Percentiles rank a stretch among this genome's conserved stretches.
Evolutionary conservation across 2,797 vertebrate genomes (phyloP).

Genomic region (Nannoperca australis): DNA sequence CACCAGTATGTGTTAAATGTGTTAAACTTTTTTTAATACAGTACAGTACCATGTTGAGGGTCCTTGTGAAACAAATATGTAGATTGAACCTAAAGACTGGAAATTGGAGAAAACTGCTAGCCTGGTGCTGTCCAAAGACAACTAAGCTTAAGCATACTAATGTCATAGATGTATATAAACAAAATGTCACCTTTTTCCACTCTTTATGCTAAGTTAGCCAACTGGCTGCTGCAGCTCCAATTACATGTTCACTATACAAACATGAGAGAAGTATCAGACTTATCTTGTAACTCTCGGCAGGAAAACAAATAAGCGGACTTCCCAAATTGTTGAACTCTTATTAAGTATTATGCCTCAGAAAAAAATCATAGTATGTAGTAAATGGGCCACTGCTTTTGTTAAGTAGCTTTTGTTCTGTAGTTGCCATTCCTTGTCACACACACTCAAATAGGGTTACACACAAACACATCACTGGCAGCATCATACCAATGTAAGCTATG

Average conservation of each 20-base stretch:
- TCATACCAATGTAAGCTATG: slow-evolving; percentile 30
- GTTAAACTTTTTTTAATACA: not conserved
- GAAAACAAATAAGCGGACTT: not conserved
- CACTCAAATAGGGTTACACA: slow-evolving; percentile 5
- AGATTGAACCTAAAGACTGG: too few species aligned
- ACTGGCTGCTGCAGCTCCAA: not conserved
- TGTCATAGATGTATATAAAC: too few species aligned
- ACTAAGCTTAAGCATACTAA: too few species aligned
- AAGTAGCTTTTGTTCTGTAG: not conserved
- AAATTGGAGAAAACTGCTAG: too few species aligned
- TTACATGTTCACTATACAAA: not conserved
- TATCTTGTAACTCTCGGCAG: not conserved
- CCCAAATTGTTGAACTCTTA: not conserved
- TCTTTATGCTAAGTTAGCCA: not conserved
- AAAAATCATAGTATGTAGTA: not conserved
- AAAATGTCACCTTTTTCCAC: too few species aligned
- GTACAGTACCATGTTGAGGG: not conserved
- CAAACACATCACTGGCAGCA: slow-evolving; percentile 26
- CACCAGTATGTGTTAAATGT: not conserved
- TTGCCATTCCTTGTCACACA: not conserved
- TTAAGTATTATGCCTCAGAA: not conserved
- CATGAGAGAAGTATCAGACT: not conserved
- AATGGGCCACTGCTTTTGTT: not conserved
- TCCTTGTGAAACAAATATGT: not conserved
- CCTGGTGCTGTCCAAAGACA: too few species aligned